Conservation (phyloP, 1,140 invertebrate species). For the Neodiprion fabricii region DNA sequence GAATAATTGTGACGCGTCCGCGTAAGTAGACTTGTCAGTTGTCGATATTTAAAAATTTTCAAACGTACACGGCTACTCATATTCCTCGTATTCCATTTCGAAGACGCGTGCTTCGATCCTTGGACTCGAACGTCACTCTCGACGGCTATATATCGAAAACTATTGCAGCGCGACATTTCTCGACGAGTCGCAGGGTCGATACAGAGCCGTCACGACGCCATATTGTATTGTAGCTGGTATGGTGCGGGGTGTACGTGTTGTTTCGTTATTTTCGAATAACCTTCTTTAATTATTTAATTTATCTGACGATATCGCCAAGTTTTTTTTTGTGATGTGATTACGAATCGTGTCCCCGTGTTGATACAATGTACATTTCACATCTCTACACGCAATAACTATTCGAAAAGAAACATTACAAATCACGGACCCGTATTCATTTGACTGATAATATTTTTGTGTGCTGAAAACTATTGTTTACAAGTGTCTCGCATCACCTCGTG, state of each 20-base stretch:
- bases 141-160: no score
- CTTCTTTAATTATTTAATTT: constrained; percentile 16
- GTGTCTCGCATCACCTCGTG: constrained; percentile 19
- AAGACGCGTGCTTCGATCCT: no score
- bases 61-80: no score
- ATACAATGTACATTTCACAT: no score
- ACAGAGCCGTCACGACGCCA: background rate
- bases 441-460: background rate
- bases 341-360: background rate
- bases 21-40: no score
- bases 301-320: background rate
- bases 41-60: no score
- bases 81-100: no score
- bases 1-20: no score
- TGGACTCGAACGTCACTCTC: no score
- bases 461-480: constrained; percentile 24
- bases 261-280: constrained; percentile 19
- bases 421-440: background rate
- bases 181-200: no score
- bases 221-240: constrained; percentile 15
- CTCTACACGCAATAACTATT: background rate
- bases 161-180: no score
- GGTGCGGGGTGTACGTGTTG: constrained; percentile 17
- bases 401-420: background rate
- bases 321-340: background rate